Evolutionary conservation across 2,888 invertebrate genomes (phyloP), one percentile per base, ranked within the genome.

Genomic region (Pollenia angustigena): DNA sequence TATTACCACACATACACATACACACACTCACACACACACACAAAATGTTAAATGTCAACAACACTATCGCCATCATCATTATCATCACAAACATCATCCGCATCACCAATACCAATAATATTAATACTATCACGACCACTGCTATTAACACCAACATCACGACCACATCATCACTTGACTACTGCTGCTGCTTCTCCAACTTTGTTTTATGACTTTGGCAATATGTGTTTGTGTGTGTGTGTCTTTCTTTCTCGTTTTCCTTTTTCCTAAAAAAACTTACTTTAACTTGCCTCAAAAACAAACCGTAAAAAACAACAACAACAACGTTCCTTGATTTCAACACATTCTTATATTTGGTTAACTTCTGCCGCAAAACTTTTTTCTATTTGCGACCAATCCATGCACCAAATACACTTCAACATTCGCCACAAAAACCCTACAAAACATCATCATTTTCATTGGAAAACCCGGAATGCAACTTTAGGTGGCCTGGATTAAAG

Each of bases 401-500:
- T 42, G 23, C 40, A 12, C 6, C 6, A 74, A 48, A 76, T 56
- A 74, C 52, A 80, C 56, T 75, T 12, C n/a, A 1, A 76, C 2
- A 40, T 40, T 40, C 50, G 14, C 85, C 60, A 72, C 18, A 12
- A 48, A 46, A 42, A 48, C 52, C 68, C 44, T 60, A 16, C 32
- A 12, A 64, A 75, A 62, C 14, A 18, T 60, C 48, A 42, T 58
- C 23, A 54, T 62, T 23, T 23, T 23, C 23, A 23, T 23, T 2
- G 4, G 6, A 32, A 32, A 32, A 32, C 32, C 66, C n/a, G 23
- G 40, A 50, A 52, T 71, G 83, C 89, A 60, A 58, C 72, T 79
- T 76, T 82, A 98, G 98, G 98, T 98, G 92, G 98, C 98, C 90
- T 98, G 98, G 98, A 97, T 98, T 94, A 98, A 98, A 94, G 97